Evolutionary conservation across 1,140 invertebrate species (phyloP).

Genomic region (Plutomurus gul): DNA sequence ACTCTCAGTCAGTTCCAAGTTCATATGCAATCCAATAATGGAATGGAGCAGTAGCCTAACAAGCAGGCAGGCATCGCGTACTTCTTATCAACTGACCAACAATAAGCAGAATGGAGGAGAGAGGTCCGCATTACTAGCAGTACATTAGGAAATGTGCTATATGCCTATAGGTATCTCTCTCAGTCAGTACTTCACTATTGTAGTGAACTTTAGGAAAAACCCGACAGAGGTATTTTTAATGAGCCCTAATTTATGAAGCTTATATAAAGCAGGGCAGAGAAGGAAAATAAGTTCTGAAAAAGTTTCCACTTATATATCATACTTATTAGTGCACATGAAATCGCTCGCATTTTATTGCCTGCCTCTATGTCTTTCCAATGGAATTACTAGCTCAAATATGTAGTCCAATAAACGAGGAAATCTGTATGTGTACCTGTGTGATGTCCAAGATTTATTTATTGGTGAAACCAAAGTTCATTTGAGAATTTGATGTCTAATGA

Average conservation of each 20-base stretch:
- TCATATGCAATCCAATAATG: background rate
- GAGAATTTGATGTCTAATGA: background rate
- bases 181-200: no score
- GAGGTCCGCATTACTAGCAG: no score
- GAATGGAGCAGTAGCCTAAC: no score
- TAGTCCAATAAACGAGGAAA: no score
- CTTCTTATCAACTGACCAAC: no score
- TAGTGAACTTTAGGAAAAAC: constrained; percentile 26
- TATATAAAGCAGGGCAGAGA: constrained; percentile 34
- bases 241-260: constrained; percentile 49
- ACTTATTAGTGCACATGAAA: background rate
- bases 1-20: background rate
- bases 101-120: no score
- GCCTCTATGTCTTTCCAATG: background rate
- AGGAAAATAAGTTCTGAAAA: background rate
- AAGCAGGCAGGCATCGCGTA: no score
- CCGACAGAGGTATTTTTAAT: constrained; percentile 44
- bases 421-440: no score
- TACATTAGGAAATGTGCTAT: no score
- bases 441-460: background rate
- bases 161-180: no score
- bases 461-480: background rate
- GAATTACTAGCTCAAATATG: no score
- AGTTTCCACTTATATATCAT: constrained; percentile 27
- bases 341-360: background rate